A percentile compares a stretch with the other conserved stretches of the same genome.
Conservation (phyloP, 2,113 vertebrate genomes). For the Phrynosoma blainvillii region DNA sequence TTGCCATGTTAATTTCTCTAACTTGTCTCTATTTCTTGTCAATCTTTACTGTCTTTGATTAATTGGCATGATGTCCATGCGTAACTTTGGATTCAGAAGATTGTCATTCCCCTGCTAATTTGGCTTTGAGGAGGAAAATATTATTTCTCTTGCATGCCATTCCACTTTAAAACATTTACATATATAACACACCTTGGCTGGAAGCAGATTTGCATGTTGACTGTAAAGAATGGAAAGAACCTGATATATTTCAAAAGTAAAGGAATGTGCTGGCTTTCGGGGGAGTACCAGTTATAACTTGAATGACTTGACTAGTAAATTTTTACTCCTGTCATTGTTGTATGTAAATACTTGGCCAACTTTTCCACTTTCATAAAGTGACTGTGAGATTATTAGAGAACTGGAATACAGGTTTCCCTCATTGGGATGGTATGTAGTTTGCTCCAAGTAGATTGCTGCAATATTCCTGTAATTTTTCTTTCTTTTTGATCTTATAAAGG, state of each 20-base stretch:
- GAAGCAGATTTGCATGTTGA: slow-evolving; percentile 10
- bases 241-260: slow-evolving; percentile 12
- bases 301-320: slow-evolving; percentile 20
- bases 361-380: slow-evolving; percentile 17
- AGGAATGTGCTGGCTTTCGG: slow-evolving; percentile 11
- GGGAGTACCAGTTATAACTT: slow-evolving; percentile 21
- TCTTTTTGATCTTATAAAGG: not conserved
- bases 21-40: not conserved
- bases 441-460: not conserved
- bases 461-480: not conserved
- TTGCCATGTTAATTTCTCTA: not conserved
- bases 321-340: not conserved
- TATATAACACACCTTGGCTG: slow-evolving; percentile 12
- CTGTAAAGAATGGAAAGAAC: slow-evolving; percentile 34
- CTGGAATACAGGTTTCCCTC: not conserved
- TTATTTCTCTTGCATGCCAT: not conserved
- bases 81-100: slow-evolving; percentile 46
- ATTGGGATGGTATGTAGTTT: not conserved
- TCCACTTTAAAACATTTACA: slow-evolving; percentile 3
- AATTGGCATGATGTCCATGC: not conserved
- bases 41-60: not conserved
- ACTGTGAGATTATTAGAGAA: not conserved
- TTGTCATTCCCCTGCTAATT: slow-evolving; percentile 31
- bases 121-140: slow-evolving; percentile 27
- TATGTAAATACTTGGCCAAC: slow-evolving; percentile 20